Percentiles rank a stretch among this genome's conserved stretches.
These are phyloP conservation scores for Scaptomyza reducta DNA, from an alignment of 2,888 invertebrate genomes.

Conservation along the genomic window DNA sequence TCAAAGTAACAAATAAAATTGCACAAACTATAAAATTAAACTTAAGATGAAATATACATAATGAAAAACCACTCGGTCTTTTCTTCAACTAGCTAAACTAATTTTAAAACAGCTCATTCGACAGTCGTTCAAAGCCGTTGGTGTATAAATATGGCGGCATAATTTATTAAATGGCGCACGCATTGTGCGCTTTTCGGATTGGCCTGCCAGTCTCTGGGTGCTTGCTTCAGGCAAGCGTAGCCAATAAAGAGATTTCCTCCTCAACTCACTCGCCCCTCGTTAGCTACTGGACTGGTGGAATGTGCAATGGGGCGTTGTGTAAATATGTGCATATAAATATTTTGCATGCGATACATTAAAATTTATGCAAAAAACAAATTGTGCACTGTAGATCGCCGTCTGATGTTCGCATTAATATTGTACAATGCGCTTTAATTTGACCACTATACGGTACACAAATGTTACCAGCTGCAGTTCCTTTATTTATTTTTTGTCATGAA, in stretches of 20 bases:
- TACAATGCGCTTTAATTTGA: constrained; percentile 48
- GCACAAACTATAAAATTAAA: neutral
- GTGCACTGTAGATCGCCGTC: constrained; percentile 18
- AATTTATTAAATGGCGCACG: constrained; percentile 47
- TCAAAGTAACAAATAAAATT: neutral
- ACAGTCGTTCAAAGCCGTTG: constrained; percentile 19
- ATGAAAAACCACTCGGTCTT: neutral
- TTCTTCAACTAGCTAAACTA: no score
- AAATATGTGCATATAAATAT: constrained; percentile 73
- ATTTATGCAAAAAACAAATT: constrained; percentile 70
- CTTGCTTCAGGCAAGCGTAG: constrained; percentile 48
- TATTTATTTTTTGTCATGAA: constrained; percentile 39
- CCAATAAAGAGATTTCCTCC: constrained; percentile 38
- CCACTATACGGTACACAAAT: constrained; percentile 45
- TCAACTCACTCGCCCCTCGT: neutral
- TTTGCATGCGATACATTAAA: constrained; percentile 70
- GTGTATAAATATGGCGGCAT: constrained; percentile 23
- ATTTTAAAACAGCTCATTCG: constrained; percentile 21
- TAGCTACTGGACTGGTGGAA: constrained; percentile 22
- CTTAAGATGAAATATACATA: no score
- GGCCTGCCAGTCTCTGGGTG: constrained; percentile 22
- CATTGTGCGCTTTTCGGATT: constrained; percentile 23
- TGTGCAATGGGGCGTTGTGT: constrained; percentile 73
- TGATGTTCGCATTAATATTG: constrained; percentile 39
- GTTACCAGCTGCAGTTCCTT: constrained; percentile 32